phyloP scores from a whole-genome alignment of 2,888 invertebrate genomes.

The Leucoma salicis region DNA sequence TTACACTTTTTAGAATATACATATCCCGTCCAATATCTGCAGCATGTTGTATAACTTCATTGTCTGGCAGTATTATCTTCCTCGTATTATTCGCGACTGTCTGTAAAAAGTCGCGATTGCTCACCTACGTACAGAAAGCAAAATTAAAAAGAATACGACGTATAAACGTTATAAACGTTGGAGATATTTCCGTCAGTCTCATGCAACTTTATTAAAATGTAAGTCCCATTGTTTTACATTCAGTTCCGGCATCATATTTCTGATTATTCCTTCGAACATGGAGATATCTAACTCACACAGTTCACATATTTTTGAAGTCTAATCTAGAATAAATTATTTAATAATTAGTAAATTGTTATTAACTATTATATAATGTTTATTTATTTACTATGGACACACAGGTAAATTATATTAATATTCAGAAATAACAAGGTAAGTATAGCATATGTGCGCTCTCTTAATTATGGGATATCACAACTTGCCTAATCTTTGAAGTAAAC shows the following conservation, averaged over 20 bases:
- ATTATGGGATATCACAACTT: too few species aligned
- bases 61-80: slow-evolving; percentile 67
- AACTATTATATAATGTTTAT: too few species aligned
- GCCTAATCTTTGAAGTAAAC: too few species aligned
- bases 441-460: too few species aligned
- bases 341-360: too few species aligned
- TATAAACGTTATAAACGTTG: neutral
- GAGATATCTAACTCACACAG: too few species aligned
- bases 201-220: slow-evolving; percentile 1
- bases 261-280: too few species aligned
- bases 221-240: neutral
- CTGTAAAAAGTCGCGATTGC: slow-evolving; percentile 68
- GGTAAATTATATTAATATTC: too few species aligned
- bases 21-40: slow-evolving; percentile 75
- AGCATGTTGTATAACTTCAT: slow-evolving; percentile 72
- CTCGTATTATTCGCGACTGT: slow-evolving; percentile 66
- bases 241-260: neutral
- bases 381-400: too few species aligned
- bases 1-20: slow-evolving; percentile 71
- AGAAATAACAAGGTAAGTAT: too few species aligned
- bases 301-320: too few species aligned
- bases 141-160: neutral
- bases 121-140: slow-evolving; percentile 42
- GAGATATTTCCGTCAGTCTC: neutral
- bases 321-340: too few species aligned